Evolutionary conservation across 1,140 invertebrate genomes (phyloP), one percentile per base, ranked within the genome.

Genomic region (Drosophila dunni): DNA sequence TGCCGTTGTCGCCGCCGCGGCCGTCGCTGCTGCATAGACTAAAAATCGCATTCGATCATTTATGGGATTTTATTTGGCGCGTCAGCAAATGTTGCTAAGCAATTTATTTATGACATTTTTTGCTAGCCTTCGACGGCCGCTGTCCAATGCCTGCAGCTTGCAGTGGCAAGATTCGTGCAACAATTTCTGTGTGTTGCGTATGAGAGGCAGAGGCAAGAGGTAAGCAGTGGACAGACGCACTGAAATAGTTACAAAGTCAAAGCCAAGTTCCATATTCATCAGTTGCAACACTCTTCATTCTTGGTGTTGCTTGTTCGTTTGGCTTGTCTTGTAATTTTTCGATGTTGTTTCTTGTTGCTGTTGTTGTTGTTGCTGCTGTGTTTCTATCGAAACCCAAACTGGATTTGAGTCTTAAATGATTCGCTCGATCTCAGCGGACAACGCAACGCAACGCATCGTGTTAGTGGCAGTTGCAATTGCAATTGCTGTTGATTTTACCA

Each of bases 81-180:
- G 90, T 86, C 85, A 91, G 80, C 86, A 91, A 91, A 91, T 91
- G 90, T 91, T 54, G 86, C 81, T 86, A 81, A 86, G 79, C 79
- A 89, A 91, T 91, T 91, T 91, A 91, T 91, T 91, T 91, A 91
- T 91, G 90, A 90, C 85, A 91, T 91, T 91, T 91, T 90, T 86
- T 83, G 60, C 57, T 82, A 44, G 73, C 53, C 46, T 66, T 48
- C 40, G 65, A 42, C 48, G 36, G 36, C 9, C 9, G 36, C 10
- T 38, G 36, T 8, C 45, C 34, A 20, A 33, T 13, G 48, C 34
- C 63, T 34, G 61, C 17, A 61, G 56, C 46, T 61, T 53, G 53
- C 67, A 17, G 57, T 42, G 58, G 71, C 65, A 62, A 53, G 79
- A 88, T 86, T 86, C 84, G 84, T 86, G 83, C 79, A 83, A 54